Conservation (phyloP, 2,113 vertebrate species). For the Chaetops frenatus region DNA sequence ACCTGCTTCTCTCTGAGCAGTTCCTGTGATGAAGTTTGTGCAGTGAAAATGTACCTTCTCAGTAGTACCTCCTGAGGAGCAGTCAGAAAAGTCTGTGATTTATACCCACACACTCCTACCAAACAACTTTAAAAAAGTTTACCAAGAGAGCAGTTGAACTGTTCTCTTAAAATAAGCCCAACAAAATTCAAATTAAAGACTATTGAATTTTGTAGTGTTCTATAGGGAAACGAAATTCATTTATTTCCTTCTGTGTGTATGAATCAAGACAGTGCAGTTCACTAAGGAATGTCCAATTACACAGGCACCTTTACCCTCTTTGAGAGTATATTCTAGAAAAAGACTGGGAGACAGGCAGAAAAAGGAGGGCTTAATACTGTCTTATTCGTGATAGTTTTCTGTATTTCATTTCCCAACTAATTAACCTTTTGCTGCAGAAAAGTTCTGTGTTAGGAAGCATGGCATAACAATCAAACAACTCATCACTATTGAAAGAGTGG, state of each 20-base stretch:
- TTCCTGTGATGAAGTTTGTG: neutral
- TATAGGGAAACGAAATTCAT: neutral
- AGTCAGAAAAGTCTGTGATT: neutral
- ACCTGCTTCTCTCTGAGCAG: neutral
- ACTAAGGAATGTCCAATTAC: conserved; percentile 34
- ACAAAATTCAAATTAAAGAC: neutral
- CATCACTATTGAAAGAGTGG: neutral
- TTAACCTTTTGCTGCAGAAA: conserved; percentile 59
- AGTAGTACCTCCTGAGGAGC: neutral
- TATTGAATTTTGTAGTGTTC: neutral
- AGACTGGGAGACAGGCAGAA: neutral
- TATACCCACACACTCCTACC: neutral
- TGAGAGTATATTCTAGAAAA: neutral
- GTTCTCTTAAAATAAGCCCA: neutral
- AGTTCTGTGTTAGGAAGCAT: conserved; percentile 1
- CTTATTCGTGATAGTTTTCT: conserved; percentile 30
- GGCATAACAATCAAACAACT: conserved; percentile 31
- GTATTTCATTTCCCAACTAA: conserved; percentile 52
- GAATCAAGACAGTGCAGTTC: neutral
- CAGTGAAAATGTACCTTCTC: neutral
- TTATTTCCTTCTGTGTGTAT: neutral
- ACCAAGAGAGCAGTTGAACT: neutral
- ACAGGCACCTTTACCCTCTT: neutral
- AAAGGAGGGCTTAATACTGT: neutral
- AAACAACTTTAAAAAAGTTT: neutral